phyloP scores from a whole-genome alignment of 2,113 vertebrate genomes.

The Rattus rattus region DNA sequence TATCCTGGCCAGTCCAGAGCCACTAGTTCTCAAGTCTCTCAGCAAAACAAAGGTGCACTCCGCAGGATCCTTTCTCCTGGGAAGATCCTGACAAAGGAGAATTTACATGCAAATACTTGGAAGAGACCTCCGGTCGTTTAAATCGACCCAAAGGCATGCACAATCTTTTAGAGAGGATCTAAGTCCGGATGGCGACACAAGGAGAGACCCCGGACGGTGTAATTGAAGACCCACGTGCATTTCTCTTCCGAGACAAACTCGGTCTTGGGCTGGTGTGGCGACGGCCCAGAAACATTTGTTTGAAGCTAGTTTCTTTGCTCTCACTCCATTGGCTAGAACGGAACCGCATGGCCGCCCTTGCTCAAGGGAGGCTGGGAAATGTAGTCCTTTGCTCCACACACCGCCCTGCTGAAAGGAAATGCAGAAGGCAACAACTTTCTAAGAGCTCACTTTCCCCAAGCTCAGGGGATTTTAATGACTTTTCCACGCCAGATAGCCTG shows the following conservation, averaged over 20 bases:
- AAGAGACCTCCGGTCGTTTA: background rate
- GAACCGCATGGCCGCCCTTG: background rate
- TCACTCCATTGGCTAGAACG: slow-evolving; percentile 38
- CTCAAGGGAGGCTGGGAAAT: slow-evolving; percentile 55
- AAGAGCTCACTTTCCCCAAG: background rate
- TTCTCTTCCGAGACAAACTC: background rate
- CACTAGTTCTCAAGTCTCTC: background rate
- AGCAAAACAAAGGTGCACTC: background rate
- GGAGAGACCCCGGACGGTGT: background rate
- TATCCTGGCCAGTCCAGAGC: too few relatives aligned
- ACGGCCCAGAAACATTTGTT: background rate
- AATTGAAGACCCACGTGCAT: background rate
- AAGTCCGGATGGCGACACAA: background rate
- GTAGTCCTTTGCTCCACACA: slow-evolving; percentile 1
- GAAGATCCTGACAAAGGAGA: background rate
- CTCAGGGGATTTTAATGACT: background rate
- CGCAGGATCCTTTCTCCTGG: background rate
- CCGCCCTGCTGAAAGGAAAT: background rate
- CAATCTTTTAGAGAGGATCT: background rate
- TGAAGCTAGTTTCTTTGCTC: background rate
- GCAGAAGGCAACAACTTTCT: background rate
- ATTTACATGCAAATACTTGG: background rate
- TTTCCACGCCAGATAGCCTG: too few relatives aligned
- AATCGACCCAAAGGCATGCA: background rate
- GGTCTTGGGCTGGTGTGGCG: background rate